phyloP scores from a whole-genome alignment of 2,888 invertebrate species.

The Ichneumoninae sp. region DNA sequence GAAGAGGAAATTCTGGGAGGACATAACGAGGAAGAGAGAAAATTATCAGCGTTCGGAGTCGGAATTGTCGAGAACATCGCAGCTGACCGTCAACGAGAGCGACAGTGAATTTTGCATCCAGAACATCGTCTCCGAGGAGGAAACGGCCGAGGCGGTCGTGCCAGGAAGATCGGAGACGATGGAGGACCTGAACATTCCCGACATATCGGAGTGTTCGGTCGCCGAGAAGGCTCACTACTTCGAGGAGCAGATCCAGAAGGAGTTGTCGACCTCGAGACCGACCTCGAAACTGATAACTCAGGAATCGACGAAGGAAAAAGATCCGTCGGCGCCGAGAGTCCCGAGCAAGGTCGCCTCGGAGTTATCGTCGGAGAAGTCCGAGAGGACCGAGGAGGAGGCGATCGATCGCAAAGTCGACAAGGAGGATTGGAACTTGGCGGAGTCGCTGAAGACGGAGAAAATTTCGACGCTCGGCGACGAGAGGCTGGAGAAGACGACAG shows the following conservation, averaged over 20 bases:
- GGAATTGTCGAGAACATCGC: conserved; percentile 81
- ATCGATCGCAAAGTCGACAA: conserved; percentile 53
- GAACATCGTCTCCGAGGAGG: conserved; percentile 76
- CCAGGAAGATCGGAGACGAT: conserved; percentile 77
- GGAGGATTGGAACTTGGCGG: conserved; percentile 54
- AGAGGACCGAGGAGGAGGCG: conserved; percentile 26
- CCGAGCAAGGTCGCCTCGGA: conserved; percentile 20
- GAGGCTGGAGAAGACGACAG: conserved; percentile 4
- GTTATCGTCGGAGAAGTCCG: conserved; percentile 11
- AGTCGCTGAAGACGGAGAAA: conserved; percentile 41
- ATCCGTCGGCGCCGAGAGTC: conserved; percentile 23
- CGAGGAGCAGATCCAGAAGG: conserved; percentile 87
- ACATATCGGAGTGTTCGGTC: conserved; percentile 86
- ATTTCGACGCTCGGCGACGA: conserved; percentile 8
- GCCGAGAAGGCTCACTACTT: conserved; percentile 86
- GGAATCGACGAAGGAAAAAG: conserved; percentile 68
- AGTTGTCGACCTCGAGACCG: conserved; percentile 80
- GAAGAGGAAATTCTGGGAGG: conserved; percentile 83
- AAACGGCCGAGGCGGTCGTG: conserved; percentile 72
- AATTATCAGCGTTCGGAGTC: conserved; percentile 82
- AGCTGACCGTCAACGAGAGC: conserved; percentile 80
- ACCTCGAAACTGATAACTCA: conserved; percentile 49
- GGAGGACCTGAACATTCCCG: conserved; percentile 80
- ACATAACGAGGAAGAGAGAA: conserved; percentile 81
- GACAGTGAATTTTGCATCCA: conserved; percentile 79